Percentiles rank a stretch among this genome's conserved stretches.
phyloP scores from a whole-genome alignment of 2,797 vertebrate genomes.

The Tamandua tetradactyla region DNA sequence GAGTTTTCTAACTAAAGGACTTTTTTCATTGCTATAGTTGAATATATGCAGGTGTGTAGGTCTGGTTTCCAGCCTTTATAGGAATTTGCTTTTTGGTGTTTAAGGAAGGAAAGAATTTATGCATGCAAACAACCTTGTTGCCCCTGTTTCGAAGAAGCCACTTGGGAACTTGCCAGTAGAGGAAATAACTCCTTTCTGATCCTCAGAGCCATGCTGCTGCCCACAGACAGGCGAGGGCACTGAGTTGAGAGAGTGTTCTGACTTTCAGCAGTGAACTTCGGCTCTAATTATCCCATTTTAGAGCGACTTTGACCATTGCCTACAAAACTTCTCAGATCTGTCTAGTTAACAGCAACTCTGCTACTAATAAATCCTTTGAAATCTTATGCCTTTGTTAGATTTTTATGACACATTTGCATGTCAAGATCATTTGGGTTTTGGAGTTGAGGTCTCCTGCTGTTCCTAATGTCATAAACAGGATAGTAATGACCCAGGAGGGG shows the following conservation, averaged over 20 bases:
- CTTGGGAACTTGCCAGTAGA: not conserved
- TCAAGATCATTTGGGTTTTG: slow-evolving; percentile 63
- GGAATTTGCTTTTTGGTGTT: not conserved
- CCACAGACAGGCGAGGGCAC: fast-evolving
- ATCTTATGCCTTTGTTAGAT: not conserved
- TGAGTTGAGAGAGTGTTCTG: not conserved
- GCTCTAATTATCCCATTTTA: not conserved
- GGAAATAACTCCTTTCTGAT: not conserved
- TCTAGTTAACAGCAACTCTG: slow-evolving; percentile 6
- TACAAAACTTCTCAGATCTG: not conserved
- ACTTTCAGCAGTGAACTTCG: not conserved
- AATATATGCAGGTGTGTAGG: not conserved
- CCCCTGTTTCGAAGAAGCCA: not conserved
- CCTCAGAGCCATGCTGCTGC: not conserved
- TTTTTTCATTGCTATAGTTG: not conserved
- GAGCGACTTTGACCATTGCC: not conserved
- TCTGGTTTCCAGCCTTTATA: not conserved
- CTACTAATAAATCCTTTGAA: slow-evolving; percentile 55
- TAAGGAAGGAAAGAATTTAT: not conserved
- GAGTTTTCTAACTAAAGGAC: not conserved
- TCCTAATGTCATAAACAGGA: slow-evolving; percentile 64
- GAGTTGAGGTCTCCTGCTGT: slow-evolving; percentile 64
- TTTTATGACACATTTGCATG: slow-evolving; percentile 71
- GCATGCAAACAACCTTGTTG: not conserved
- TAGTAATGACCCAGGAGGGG: slow-evolving; percentile 52